Evolutionary conservation across 1,140 invertebrate genomes (phyloP), one percentile per base, ranked within the genome.

Genomic region (honey bee (Apis mellifera)): DNA sequence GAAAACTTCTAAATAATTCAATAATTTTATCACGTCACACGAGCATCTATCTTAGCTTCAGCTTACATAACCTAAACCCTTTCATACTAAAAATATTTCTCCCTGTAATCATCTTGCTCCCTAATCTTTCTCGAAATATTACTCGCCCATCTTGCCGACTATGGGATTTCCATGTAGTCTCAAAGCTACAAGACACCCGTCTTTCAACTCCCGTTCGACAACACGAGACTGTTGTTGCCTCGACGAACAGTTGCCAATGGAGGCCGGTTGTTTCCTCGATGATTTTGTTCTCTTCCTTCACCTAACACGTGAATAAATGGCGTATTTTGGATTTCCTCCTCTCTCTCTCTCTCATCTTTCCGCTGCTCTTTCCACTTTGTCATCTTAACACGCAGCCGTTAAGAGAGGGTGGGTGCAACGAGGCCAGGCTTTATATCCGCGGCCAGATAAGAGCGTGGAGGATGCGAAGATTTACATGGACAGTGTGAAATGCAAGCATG

Each of bases 131-230:
- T 21, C 15, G 55, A 26, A 32, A 55, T 32, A 55, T 55, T n/a
- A 55, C 7, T 9, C 19, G 9, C 48, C 32, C 13, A 17, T 23
- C 60, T 26, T 69, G 65, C 69, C 75, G 72, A 7, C 32, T 87
- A 86, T 87, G 82, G 85, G 85, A 86, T 86, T 87, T 87, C 77
- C 84, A 32, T 86, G 84, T 86, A 86, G 75, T 65, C 68, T 52
- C 42, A 26, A 59, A 42, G 57, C 55, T 50, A 50, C 74, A 75
- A 69, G 64, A 82, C 59, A 17, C 11, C 48, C 23, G 57, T 72
- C 78, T 48, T 75, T 55, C 19, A 21, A 71, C 69, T 15, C 21
- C 65, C 19, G 32, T 65, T 78, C 62, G 60, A 64, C 60, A 62
- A 76, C 57, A 70, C 48, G 68, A 64, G 52, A 82, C 71, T 60